These are phyloP conservation scores for Gavia stellata DNA, from an alignment of 2,113 vertebrate species.

Conservation along the genomic window DNA sequence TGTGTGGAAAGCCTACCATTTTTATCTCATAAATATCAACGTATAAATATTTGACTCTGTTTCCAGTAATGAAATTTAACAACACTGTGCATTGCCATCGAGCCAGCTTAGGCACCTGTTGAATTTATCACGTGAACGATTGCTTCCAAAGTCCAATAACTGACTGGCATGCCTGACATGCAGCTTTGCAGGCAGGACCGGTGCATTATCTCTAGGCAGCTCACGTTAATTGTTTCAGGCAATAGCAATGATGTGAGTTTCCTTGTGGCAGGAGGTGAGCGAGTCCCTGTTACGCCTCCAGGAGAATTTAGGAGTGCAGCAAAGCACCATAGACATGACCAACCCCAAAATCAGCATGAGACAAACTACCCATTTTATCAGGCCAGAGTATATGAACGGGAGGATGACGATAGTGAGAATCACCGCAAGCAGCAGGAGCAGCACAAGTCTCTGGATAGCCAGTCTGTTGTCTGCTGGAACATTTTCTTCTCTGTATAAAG, in stretches of 20 bases:
- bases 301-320: slow-evolving; percentile 40
- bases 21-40: background rate
- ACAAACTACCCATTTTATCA: slow-evolving; percentile 66
- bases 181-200: background rate
- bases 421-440: slow-evolving; percentile 64
- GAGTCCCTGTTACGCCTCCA: background rate
- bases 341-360: slow-evolving; percentile 51
- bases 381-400: slow-evolving; percentile 60
- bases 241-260: slow-evolving; percentile 17
- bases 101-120: background rate
- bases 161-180: background rate
- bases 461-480: background rate
- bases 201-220: background rate
- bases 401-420: slow-evolving; percentile 66
- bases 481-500: background rate
- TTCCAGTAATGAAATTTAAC: background rate
- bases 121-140: background rate
- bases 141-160: background rate
- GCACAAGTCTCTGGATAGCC: slow-evolving; percentile 54
- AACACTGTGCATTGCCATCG: background rate
- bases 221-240: background rate
- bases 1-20: background rate
- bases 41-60: background rate
- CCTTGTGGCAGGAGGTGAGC: background rate
- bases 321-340: slow-evolving; percentile 63